Evolutionary conservation across 2,888 invertebrate species (phyloP).

Genomic region (Gastracanthus pulcherrimus): DNA sequence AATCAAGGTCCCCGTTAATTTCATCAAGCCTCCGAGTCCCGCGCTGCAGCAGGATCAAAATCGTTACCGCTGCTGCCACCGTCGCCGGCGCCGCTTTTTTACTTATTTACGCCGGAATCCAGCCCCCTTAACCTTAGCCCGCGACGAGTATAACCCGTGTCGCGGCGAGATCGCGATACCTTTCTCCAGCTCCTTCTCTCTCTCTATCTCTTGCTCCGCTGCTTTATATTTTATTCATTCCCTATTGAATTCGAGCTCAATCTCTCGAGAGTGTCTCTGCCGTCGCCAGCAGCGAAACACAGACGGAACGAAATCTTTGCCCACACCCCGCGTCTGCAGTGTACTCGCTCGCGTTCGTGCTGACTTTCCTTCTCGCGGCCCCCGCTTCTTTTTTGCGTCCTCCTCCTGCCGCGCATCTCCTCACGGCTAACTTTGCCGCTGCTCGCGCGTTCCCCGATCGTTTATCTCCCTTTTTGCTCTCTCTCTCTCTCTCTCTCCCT

Average conservation of each 20-base stretch:
- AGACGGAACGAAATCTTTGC: constrained; percentile 50
- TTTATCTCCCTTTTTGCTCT: constrained; percentile 50
- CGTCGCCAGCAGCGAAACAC: constrained; percentile 28
- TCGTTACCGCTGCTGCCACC: not conserved
- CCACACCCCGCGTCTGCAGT: constrained; percentile 26
- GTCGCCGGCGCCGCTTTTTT: constrained; percentile 65
- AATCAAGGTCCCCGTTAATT: constrained; percentile 37
- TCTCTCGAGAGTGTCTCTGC: constrained; percentile 75
- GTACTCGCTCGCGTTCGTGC: constrained; percentile 39
- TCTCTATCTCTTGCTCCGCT: constrained; percentile 55
- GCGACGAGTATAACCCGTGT: constrained; percentile 51
- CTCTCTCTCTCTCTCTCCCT: constrained; percentile 44
- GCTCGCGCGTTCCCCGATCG: constrained; percentile 36
- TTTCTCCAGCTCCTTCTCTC: too few relatives aligned
- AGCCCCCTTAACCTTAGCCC: constrained; percentile 66
- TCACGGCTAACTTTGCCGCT: constrained; percentile 24
- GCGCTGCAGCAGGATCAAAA: not conserved
- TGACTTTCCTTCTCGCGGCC: constrained; percentile 58
- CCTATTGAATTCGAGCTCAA: constrained; percentile 77
- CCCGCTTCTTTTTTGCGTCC: constrained; percentile 55
- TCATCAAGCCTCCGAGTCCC: constrained; percentile 4
- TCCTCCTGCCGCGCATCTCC: constrained; percentile 21
- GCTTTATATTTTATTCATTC: constrained; percentile 77
- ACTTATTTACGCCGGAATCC: constrained; percentile 72
- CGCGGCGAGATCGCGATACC: not conserved